A percentile compares a stretch with the other conserved stretches of the same genome.
Evolutionary conservation across 2,888 invertebrate genomes (phyloP).

Genomic region (Aproaerema taeniolella): DNA sequence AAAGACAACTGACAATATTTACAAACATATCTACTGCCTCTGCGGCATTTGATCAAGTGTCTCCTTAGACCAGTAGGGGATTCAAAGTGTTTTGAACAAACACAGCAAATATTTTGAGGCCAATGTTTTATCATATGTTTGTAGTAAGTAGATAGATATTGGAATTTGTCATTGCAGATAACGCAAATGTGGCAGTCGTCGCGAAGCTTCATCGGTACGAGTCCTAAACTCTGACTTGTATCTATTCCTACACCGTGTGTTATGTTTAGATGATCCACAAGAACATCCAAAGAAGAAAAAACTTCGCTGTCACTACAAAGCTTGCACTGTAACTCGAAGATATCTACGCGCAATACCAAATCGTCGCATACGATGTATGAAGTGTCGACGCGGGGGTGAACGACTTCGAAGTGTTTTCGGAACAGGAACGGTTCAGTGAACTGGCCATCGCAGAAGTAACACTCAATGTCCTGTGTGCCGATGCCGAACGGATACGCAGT

Average conservation of each 20-base stretch:
- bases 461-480: background rate
- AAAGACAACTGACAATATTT: conserved; percentile 20
- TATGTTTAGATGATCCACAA: conserved; percentile 20
- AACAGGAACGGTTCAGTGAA: conserved; percentile 13
- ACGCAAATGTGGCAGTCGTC: conserved; percentile 17
- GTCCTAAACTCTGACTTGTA: conserved; percentile 10
- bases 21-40: conserved; percentile 7
- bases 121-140: conserved; percentile 22
- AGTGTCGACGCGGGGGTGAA: background rate
- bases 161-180: conserved; percentile 18
- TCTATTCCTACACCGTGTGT: conserved; percentile 18
- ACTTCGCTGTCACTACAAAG: conserved; percentile 9
- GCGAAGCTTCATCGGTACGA: conserved; percentile 21
- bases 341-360: conserved; percentile 17
- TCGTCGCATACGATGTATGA: background rate
- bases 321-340: conserved; percentile 19
- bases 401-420: conserved; percentile 3
- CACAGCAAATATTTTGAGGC: conserved; percentile 20
- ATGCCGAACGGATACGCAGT: conserved; percentile 1
- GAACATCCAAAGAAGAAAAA: conserved; percentile 12
- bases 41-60: conserved; percentile 1
- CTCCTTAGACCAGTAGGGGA: conserved; percentile 11
- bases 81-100: conserved; percentile 21
- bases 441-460: conserved; percentile 16
- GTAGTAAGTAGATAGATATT: conserved; percentile 15